Evolutionary conservation across 2,113 vertebrate genomes (phyloP).

Genomic region (Indicator indicator): DNA sequence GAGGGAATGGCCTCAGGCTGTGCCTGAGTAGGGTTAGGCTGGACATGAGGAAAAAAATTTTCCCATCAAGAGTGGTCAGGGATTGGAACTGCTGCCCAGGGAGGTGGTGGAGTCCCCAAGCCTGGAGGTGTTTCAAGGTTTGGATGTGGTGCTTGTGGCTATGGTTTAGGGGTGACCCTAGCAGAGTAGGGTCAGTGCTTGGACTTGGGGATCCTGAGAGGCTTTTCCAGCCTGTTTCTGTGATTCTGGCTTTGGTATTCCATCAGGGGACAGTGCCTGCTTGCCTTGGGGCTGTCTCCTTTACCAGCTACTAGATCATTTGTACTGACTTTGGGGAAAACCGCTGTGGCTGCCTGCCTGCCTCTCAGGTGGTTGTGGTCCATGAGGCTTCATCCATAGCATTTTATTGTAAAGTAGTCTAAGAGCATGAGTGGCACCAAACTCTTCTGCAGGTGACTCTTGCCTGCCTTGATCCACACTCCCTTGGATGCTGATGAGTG

Average conservation of each 20-base stretch:
- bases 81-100: no score
- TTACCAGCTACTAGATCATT: accelerated
- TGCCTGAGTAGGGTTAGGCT: no score
- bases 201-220: no score
- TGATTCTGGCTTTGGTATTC: background rate
- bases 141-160: no score
- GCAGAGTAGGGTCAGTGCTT: no score
- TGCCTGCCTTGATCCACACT: background rate
- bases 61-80: no score
- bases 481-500: background rate
- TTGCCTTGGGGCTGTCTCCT: background rate
- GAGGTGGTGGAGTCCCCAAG: no score
- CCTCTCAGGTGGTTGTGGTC: background rate
- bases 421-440: background rate
- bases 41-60: no score
- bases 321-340: background rate
- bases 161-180: no score
- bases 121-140: no score
- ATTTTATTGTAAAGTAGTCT: background rate
- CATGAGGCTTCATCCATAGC: background rate
- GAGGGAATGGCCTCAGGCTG: no score
- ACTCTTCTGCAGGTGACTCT: background rate
- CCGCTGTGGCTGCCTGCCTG: background rate
- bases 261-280: background rate
- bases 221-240: no score